These are phyloP conservation scores for Rhynchotus rufescens DNA, from an alignment of 2,797 vertebrate species.

Conservation along the genomic window DNA sequence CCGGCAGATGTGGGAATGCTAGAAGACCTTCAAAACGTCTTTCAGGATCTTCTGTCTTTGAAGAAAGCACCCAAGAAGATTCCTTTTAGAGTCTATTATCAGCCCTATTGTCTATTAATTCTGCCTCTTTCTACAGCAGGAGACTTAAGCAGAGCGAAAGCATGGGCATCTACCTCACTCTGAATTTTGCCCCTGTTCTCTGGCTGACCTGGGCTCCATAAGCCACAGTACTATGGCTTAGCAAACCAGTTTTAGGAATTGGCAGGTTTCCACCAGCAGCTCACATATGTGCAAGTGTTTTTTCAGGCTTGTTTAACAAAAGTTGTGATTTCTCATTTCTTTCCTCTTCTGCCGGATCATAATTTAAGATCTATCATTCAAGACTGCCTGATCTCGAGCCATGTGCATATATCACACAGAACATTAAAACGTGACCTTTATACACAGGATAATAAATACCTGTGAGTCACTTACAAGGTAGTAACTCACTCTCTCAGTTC, in stretches of 20 bases:
- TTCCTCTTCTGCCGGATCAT: conserved; percentile 59
- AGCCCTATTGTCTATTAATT: neutral
- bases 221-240: neutral
- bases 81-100: neutral
- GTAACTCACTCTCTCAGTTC: conserved; percentile 73
- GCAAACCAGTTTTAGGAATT: neutral
- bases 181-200: neutral
- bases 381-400: conserved; percentile 69
- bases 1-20: neutral
- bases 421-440: conserved; percentile 81
- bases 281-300: neutral
- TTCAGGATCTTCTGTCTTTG: neutral
- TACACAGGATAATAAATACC: conserved; percentile 78
- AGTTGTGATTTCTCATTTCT: conserved; percentile 72
- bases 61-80: neutral
- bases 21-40: neutral
- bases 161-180: neutral
- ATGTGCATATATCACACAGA: conserved; percentile 76
- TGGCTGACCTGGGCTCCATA: neutral
- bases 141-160: neutral
- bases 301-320: conserved; percentile 33
- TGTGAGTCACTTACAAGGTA: conserved; percentile 72
- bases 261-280: neutral
- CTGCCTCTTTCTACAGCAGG: neutral
- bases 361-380: conserved; percentile 79